Base-by-base conservation (phyloP, 1,140 invertebrate species). In the Cyrtorhinus lividipennis region DNA sequence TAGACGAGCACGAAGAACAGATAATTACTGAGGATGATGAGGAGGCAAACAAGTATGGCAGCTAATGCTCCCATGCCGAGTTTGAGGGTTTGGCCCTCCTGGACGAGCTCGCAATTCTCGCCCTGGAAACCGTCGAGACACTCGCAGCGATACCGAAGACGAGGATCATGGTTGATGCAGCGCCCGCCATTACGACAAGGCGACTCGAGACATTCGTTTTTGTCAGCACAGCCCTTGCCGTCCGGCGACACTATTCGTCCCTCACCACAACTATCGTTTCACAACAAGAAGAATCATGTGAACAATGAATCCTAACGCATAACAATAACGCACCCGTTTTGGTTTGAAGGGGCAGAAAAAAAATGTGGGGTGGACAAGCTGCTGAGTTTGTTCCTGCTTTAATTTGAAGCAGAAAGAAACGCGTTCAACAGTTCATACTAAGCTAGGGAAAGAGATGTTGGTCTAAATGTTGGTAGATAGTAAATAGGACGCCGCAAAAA, bases 81-180 rank as follows among this genome's bases (percentile, higher is more conserved):
- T 73, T 92, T 90, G 63, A 95, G 79, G 56, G 90, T 92, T 75
- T 91, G 90, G 65, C 90, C 91, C 73, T 95, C 89, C 72, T 93
- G 89, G 44, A 92, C 84, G 59, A 92, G 80, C 73, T 95, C 90
- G 76, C 95, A 98, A 74, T 94, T 89, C 69, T 89, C 86, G 61
- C 94, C 94, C 81, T 85, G 92, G 77, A 90, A 98, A 45, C 92
- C 91, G 64, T 88, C 84, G 2, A 87, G 86, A 73, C 95, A 95
- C 64, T 85, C 84, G 75, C 87, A 94, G 67, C 81, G 83, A 70
- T 88, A 89, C 46, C 88, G 82, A 64, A 88, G 81, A 64, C 83
- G 79, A 63, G 89, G 90, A 75, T 93, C 89, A 69, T 90, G 82
- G 76, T 94, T 94, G 68, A 90, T 83, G 72, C 90, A 94, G 57